Evolutionary conservation across 2,888 invertebrate genomes (phyloP).

Genomic region (Drosophila incognita): DNA sequence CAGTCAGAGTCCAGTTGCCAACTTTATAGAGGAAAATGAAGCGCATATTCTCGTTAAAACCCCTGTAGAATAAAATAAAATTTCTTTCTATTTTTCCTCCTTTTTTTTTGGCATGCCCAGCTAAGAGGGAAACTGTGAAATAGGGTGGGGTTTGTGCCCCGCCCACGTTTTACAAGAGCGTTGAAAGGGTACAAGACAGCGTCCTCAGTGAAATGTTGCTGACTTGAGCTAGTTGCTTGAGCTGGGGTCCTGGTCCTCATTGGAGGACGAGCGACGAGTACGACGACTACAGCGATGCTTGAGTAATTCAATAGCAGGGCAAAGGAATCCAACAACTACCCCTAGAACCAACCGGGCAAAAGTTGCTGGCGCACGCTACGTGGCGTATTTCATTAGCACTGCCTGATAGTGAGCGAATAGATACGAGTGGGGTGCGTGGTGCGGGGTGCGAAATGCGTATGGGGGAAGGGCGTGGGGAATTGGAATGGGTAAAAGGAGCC

Average conservation of each 20-base stretch:
- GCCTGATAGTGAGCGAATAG: slow-evolving; percentile 47
- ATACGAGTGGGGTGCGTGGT: slow-evolving; percentile 22
- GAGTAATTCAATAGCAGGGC: slow-evolving; percentile 75
- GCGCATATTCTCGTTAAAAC: slow-evolving; percentile 76
- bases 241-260: slow-evolving; percentile 26
- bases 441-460: slow-evolving; percentile 2
- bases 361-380: slow-evolving; percentile 73
- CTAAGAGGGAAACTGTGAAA: slow-evolving; percentile 15
- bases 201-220: slow-evolving; percentile 74
- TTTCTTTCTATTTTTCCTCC: slow-evolving; percentile 21
- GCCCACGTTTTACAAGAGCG: slow-evolving; percentile 45
- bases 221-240: slow-evolving; percentile 75
- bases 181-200: slow-evolving; percentile 79
- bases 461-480: not conserved
- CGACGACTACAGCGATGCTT: slow-evolving; percentile 57
- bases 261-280: slow-evolving; percentile 15
- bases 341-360: slow-evolving; percentile 41
- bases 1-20: slow-evolving; percentile 27
- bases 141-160: slow-evolving; percentile 7
- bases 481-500: slow-evolving; percentile 2
- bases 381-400: slow-evolving; percentile 81
- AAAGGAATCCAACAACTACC: slow-evolving; percentile 51
- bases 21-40: slow-evolving; percentile 65
- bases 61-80: slow-evolving; percentile 57
- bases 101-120: slow-evolving; percentile 56